phyloP scores from a whole-genome alignment of 2,888 invertebrate genomes.

The Scaptomyza tumidula region DNA sequence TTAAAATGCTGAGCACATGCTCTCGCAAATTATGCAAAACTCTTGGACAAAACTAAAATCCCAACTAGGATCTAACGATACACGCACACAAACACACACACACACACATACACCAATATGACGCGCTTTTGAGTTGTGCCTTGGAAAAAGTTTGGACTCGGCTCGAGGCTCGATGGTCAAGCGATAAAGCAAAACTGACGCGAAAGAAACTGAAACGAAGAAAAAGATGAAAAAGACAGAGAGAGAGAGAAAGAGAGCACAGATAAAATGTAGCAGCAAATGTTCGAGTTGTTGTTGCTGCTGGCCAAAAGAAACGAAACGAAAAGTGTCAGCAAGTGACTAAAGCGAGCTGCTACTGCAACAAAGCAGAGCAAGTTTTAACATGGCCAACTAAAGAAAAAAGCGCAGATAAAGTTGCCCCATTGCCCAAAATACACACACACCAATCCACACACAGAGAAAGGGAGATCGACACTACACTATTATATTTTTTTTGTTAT shows the following conservation, averaged over 20 bases:
- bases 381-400: conserved; percentile 41
- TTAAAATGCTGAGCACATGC: conserved; percentile 56
- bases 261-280: conserved; percentile 67
- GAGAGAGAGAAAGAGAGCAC: conserved; percentile 12
- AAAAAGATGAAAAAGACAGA: conserved; percentile 8
- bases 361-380: conserved; percentile 49
- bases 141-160: conserved; percentile 30
- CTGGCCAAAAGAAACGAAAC: conserved; percentile 62
- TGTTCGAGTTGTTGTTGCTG: conserved; percentile 49
- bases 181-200: conserved; percentile 68
- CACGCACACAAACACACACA: conserved; percentile 8
- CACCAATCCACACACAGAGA: neutral
- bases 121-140: conserved; percentile 22
- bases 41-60: conserved; percentile 44
- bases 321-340: conserved; percentile 73
- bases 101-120: neutral
- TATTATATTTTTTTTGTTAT: neutral
- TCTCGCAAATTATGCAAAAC: conserved; percentile 61
- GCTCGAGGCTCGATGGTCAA: conserved; percentile 57
- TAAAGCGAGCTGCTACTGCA: conserved; percentile 41
- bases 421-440: conserved; percentile 38
- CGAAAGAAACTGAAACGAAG: conserved; percentile 41
- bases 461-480: conserved; percentile 36
- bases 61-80: conserved; percentile 42
- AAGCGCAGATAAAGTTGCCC: conserved; percentile 63